Conservation (phyloP, 2,888 invertebrate species). For the Enchytraeus crypticus region DNA sequence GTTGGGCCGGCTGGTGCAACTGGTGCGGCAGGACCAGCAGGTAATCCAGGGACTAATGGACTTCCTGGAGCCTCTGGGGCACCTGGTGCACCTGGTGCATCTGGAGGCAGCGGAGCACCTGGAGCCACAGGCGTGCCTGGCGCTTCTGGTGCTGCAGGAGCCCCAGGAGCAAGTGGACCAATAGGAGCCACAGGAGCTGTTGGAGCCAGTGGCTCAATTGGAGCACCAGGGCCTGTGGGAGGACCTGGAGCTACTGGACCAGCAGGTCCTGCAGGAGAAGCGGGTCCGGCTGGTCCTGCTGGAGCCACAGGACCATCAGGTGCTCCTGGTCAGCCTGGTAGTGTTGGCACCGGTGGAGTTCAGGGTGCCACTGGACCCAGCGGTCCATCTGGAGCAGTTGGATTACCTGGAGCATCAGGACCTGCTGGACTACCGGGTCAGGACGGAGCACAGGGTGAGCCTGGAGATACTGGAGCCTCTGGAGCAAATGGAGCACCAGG, state of each 20-base stretch:
- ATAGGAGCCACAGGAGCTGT: not conserved
- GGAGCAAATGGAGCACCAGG: conserved; percentile 45
- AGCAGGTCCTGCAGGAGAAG: conserved; percentile 12
- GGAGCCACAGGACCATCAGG: conserved; percentile 21
- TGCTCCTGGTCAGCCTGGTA: conserved; percentile 25
- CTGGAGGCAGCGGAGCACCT: conserved; percentile 14
- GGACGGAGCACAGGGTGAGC: conserved; percentile 9
- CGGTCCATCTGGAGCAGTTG: conserved; percentile 16
- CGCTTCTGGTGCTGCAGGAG: conserved; percentile 18
- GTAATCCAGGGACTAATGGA: conserved; percentile 15
- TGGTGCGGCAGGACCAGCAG: conserved; percentile 11
- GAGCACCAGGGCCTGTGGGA: conserved; percentile 6
- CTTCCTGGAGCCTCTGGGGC: conserved; percentile 60
- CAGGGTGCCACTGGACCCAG: conserved; percentile 17
- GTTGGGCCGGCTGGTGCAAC: not conserved
- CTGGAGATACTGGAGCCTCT: conserved; percentile 13
- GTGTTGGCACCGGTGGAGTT: conserved; percentile 10
- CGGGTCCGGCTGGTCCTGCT: conserved; percentile 52
- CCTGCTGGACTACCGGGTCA: conserved; percentile 9
- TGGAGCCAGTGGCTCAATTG: conserved; percentile 9
- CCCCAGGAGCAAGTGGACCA: conserved; percentile 13
- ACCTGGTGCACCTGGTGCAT: conserved; percentile 32
- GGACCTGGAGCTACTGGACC: not conserved
- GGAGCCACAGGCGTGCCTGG: conserved; percentile 16
- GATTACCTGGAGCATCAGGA: conserved; percentile 14